Evolutionary conservation across 1,140 invertebrate species (phyloP), one percentile per base, ranked within the genome.

Genomic region (Tetragonula clypearis): DNA sequence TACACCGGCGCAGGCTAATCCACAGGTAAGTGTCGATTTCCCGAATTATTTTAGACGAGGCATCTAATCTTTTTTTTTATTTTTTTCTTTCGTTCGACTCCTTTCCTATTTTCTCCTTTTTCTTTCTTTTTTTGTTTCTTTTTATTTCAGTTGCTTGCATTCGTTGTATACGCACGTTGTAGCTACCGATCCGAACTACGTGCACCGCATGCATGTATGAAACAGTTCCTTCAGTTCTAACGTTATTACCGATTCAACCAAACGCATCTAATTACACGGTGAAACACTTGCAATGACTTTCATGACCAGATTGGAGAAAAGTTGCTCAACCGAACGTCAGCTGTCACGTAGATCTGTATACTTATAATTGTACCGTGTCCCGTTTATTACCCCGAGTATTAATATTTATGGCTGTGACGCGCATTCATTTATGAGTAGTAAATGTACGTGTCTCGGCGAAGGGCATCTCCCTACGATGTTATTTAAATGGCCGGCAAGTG

Each of bases 351-450:
- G 71, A 80, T 55, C 23, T n/a, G 17, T 58, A 30, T 77, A 69
- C 19, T 26, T 78, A 53, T 14, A 58, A 72, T 53, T 79, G n/a
- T 79, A 82, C 23, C 62, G 53, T 79, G 62, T 83, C 66, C 62
- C 56, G 60, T 30, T 65, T 56, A 72, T 75, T 66, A 82, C 56
- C 55, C 49, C 49, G n/a, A 69, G 62, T 78, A 79, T 84, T 71
- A 62, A 62, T 84, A 62, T 78, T 84, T 79, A 79, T 72, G 76
- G 82, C 82, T 79, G 76, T 84, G 75, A 84, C 76, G 76, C 77
- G 49, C 26, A 79, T 53, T 35, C 35, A 35, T 35, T 35, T 53
- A 69, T 72, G 75, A 79, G 72, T 62, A 53, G 80, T 82, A 68
- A 81, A 81, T 76, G 66, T 79, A 79, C 55, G 56, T 69, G 68